These are phyloP conservation scores for Speoplatyrhinus poulsoni DNA, from an alignment of 2,113 vertebrate genomes.

Conservation along the genomic window DNA sequence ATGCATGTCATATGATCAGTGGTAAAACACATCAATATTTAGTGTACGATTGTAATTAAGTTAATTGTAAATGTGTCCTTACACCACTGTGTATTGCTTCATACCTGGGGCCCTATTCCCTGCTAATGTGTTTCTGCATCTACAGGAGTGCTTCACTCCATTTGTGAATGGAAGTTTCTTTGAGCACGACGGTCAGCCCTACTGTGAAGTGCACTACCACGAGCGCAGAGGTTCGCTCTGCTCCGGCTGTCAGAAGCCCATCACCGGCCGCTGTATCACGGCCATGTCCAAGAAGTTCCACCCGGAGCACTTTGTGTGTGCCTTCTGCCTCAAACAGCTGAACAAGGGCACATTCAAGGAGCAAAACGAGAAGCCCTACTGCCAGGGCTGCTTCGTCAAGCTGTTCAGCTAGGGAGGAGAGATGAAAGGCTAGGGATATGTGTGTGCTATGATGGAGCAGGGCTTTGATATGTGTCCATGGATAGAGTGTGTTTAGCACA, in stretches of 20 bases:
- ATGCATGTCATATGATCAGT: too few species aligned
- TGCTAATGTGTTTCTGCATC: background rate
- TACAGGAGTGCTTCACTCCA: slow-evolving; percentile 95
- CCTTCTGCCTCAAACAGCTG: slow-evolving; percentile 98
- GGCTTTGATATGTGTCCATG: slow-evolving; percentile 14
- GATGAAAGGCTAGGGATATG: background rate
- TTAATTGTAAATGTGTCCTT: too few species aligned
- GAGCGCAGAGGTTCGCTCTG: slow-evolving; percentile 93
- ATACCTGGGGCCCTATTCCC: too few species aligned
- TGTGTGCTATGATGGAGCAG: slow-evolving; percentile 8
- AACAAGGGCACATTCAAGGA: slow-evolving; percentile 99
- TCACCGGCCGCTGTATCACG: slow-evolving; percentile 97
- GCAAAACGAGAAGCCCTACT: slow-evolving; percentile 99
- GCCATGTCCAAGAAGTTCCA: slow-evolving; percentile 99
- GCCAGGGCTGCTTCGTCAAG: slow-evolving; percentile 97
- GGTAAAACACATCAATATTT: too few species aligned
- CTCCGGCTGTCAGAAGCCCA: slow-evolving; percentile 98
- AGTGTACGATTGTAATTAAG: too few species aligned
- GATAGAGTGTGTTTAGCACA: slow-evolving; percentile 1
- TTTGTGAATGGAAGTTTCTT: slow-evolving; percentile 98
- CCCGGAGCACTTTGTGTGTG: slow-evolving; percentile 98
- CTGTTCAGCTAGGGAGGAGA: slow-evolving; percentile 88
- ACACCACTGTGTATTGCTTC: too few species aligned
- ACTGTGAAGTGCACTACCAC: slow-evolving; percentile 98
- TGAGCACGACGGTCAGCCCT: slow-evolving; percentile 96